Base-by-base conservation (phyloP, 2,888 invertebrate genomes). In the Hypercompe scribonia region DNA sequence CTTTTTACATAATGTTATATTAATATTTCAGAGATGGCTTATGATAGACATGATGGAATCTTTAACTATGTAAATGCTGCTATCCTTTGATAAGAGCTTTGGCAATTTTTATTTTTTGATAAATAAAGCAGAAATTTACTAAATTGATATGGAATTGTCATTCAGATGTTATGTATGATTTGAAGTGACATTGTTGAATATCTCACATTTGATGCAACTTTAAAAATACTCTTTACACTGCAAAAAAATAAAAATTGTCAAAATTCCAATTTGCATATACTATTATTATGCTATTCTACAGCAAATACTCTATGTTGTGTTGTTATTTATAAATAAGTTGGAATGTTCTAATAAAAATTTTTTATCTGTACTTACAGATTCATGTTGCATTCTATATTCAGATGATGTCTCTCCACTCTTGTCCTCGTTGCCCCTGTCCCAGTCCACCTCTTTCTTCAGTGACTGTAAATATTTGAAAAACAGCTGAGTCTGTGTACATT, bases 401-500 rank as follows among this genome's bases (percentile, higher is more conserved):
- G 97, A 96, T 83, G 97, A 96, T 91, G 97, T 96, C 93, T 98
- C 98, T 80, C 97, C 97, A 87, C 97, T 97, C 92, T 97, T 98
- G 74, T 98, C 98, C 87, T 98, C 98, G 87, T 97, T 97, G 87
- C 96, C 96, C 89, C 97, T 96, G 88, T 97, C 97, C 97, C 98
- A 98, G 90, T 98, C 98, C 87, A 97, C 97, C 96, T 98, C 98
- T 96, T 98, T 98, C 93, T 98, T 98, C 89, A 98, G 95, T 83
- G 98, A 98, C 98, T 98, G 96, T 72, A 97, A 97, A 70, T 73
- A n/a, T 36, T 36, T 33, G 10, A 54, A 34, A 54, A 11, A 50
- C 7, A 24, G 46, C 46, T 66, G 31, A 33, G n/a, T 54, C 2
- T 50, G 24, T 24, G 21, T 5, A 24, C 7, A 7, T 50, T 50